Evolutionary conservation across 1,140 invertebrate genomes (phyloP).

Genomic region (Oncopeltus fasciatus): DNA sequence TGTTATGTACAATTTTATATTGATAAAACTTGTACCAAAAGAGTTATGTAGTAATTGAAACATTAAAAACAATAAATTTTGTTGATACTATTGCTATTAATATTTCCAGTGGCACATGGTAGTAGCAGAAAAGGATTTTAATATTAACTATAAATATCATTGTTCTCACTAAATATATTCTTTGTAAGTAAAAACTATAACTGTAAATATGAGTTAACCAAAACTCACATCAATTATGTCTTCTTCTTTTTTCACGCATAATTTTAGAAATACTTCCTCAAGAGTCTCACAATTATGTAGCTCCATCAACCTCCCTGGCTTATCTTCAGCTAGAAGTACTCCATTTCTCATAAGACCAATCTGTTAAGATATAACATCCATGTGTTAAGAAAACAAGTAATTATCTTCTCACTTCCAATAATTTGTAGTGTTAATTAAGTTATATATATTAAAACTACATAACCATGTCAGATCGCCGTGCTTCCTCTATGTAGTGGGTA

Average conservation of each 20-base stretch:
- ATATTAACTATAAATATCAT: too few species aligned
- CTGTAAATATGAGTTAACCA: too few species aligned
- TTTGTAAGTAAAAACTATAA: too few species aligned
- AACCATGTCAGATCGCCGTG: slow-evolving; percentile 46
- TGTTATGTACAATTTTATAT: too few species aligned
- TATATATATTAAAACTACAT: too few species aligned
- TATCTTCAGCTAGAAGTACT: slow-evolving; percentile 32
- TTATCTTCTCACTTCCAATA: neutral
- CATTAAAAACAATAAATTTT: too few species aligned
- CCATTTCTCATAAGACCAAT: slow-evolving; percentile 23
- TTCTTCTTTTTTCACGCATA: slow-evolving; percentile 24
- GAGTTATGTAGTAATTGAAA: too few species aligned
- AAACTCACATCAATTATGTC: neutral
- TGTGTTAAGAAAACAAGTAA: neutral
- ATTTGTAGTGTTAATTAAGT: neutral
- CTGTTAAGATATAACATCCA: slow-evolving; percentile 7
- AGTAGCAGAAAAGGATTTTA: too few species aligned
- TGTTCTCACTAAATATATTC: too few species aligned
- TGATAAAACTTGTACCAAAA: too few species aligned
- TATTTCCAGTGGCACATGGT: too few species aligned
- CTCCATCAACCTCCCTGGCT: slow-evolving; percentile 35
- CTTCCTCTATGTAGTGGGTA: slow-evolving; percentile 89
- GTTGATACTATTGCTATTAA: too few species aligned
- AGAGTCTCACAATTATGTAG: slow-evolving; percentile 34
- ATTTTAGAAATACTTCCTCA: slow-evolving; percentile 45